Percentiles rank a stretch among this genome's conserved stretches.
Evolutionary conservation across 2,797 vertebrate species (phyloP).

Genomic region (Tragopan temminckii): DNA sequence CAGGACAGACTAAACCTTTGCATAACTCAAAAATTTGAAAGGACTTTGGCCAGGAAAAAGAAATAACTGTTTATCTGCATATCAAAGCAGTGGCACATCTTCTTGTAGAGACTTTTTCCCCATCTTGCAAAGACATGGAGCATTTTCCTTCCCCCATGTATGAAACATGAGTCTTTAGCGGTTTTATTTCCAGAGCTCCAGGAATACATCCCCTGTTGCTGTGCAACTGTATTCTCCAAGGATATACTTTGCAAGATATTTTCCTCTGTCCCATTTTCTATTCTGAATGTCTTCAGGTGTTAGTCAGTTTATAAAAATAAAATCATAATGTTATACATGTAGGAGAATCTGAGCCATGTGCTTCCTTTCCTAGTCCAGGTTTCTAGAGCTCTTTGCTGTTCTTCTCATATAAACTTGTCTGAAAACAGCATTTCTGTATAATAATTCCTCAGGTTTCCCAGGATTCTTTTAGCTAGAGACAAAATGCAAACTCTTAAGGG

Average conservation of each 20-base stretch:
- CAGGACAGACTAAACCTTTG: neutral
- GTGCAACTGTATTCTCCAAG: neutral
- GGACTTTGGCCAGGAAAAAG: neutral
- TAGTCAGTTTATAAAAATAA: slow-evolving; percentile 11
- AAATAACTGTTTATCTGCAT: neutral
- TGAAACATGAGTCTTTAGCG: neutral
- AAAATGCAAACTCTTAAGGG: neutral
- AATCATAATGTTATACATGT: neutral
- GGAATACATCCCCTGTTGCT: neutral
- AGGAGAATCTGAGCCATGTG: neutral
- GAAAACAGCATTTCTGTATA: neutral
- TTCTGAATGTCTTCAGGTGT: slow-evolving; percentile 33
- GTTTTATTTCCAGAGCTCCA: slow-evolving; percentile 32
- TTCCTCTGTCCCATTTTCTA: slow-evolving; percentile 8
- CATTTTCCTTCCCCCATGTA: neutral
- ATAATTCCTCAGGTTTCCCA: neutral
- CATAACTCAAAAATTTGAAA: neutral
- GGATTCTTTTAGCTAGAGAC: neutral
- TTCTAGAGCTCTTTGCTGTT: neutral
- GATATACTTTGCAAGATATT: neutral
- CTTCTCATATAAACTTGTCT: neutral
- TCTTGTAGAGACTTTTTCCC: neutral
- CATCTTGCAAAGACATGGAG: neutral
- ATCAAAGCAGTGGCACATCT: neutral
- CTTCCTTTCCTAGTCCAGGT: neutral